Percentiles rank a stretch among this genome's conserved stretches.
phyloP scores from a whole-genome alignment of 2,113 vertebrate genomes.

The Rhinichthys klamathensis region DNA sequence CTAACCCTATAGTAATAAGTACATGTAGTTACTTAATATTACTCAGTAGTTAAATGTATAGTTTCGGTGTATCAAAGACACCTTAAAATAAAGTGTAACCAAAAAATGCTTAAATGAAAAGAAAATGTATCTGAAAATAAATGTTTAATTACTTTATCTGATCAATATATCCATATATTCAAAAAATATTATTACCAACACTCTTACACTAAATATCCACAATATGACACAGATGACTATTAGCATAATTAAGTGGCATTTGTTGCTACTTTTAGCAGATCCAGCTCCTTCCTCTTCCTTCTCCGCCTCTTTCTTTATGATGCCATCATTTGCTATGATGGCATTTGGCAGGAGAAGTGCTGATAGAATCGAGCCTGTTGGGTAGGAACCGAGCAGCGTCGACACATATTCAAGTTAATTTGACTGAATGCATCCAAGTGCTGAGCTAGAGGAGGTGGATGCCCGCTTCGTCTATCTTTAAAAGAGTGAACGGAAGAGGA shows the following conservation, averaged over 20 bases:
- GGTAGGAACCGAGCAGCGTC: conserved; percentile 52
- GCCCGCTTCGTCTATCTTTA: neutral
- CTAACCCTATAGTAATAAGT: no score
- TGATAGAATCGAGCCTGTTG: conserved; percentile 31
- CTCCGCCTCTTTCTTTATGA: conserved; percentile 16
- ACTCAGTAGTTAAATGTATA: no score
- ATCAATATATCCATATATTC: neutral
- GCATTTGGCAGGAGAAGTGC: conserved; percentile 25
- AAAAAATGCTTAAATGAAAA: no score
- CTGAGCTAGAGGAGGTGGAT: conserved; percentile 32
- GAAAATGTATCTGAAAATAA: no score
- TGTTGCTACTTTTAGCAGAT: neutral
- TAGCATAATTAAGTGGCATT: neutral
- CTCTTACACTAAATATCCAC: neutral
- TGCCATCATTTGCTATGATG: neutral
- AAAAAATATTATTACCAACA: neutral
- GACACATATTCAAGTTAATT: conserved; percentile 45
- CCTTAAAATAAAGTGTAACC: no score
- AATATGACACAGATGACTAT: neutral
- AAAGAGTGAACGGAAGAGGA: conserved; percentile 16
- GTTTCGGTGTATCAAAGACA: no score
- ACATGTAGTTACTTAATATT: no score
- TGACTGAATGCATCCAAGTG: conserved; percentile 49
- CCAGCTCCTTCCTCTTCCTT: conserved; percentile 2
- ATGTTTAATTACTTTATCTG: no score